These are phyloP conservation scores for Coluber constrictor DNA, from an alignment of 2,797 vertebrate species.

Conservation along the genomic window DNA sequence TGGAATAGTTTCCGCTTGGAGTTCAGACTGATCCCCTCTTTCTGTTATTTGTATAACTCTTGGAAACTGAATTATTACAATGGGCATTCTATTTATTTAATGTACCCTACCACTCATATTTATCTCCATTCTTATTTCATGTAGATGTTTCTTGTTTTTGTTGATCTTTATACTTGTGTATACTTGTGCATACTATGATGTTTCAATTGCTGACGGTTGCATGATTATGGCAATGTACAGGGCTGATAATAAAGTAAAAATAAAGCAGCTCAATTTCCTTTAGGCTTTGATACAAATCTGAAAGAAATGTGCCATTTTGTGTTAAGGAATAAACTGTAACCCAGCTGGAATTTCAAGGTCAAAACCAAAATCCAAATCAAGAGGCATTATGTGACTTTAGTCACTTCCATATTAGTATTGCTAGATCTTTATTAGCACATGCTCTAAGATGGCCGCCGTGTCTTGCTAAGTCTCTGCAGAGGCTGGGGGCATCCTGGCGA, in stretches of 20 bases:
- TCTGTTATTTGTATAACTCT: background rate
- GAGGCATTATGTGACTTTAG: conserved; percentile 22
- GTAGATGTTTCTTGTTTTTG: background rate
- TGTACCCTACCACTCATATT: background rate
- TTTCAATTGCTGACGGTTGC: background rate
- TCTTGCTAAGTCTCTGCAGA: too few species aligned
- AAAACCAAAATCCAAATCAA: conserved; percentile 43
- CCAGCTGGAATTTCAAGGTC: conserved; percentile 19
- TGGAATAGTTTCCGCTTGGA: background rate
- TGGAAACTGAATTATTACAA: background rate
- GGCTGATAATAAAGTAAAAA: background rate
- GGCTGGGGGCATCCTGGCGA: too few species aligned
- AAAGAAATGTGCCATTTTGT: background rate
- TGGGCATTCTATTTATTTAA: background rate
- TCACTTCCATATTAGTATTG: conserved; percentile 33
- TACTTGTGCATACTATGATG: background rate
- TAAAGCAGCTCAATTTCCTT: background rate
- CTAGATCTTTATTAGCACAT: too few species aligned
- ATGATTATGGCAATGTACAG: background rate
- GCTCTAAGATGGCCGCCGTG: too few species aligned
- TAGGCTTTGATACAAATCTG: background rate
- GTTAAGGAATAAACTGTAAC: background rate
- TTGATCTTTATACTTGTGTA: background rate
- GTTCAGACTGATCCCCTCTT: background rate
- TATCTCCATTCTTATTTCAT: background rate